phyloP scores from a whole-genome alignment of 2,888 invertebrate genomes.

The Cephus rjabovi region DNA sequence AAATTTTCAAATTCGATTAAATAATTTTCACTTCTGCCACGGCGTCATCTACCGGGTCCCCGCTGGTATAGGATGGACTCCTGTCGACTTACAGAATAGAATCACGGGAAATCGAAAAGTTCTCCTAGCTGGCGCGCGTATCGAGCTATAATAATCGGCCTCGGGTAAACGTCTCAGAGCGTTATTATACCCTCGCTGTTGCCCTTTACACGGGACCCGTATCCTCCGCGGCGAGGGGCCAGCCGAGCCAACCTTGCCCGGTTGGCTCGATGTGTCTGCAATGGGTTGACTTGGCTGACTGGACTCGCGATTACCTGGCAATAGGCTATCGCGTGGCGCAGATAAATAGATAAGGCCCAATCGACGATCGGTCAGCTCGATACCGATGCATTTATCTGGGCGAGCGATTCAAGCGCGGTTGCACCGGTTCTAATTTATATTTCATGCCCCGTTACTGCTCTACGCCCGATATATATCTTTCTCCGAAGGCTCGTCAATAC shows the following conservation, averaged over 20 bases:
- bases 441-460: constrained; percentile 24
- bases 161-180: constrained; percentile 35
- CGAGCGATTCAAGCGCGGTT: constrained; percentile 10
- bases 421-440: constrained; percentile 34
- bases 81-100: neutral
- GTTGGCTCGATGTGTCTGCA: neutral
- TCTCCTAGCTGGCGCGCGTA: neutral
- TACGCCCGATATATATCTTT: neutral
- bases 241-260: neutral
- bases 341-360: neutral
- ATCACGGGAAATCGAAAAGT: neutral
- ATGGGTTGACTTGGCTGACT: neutral
- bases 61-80: neutral
- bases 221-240: neutral
- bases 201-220: constrained; percentile 26
- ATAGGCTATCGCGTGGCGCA: neutral
- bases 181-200: constrained; percentile 37
- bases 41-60: neutral
- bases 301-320: neutral
- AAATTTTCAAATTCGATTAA: neutral
- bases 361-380: neutral
- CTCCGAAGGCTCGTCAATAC: neutral
- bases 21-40: neutral
- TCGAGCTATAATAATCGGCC: constrained; percentile 36
- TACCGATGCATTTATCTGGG: neutral